Percentiles rank a stretch among this genome's conserved stretches.
phyloP scores from a whole-genome alignment of 1,140 invertebrate species.

The Panulirus ornatus region DNA sequence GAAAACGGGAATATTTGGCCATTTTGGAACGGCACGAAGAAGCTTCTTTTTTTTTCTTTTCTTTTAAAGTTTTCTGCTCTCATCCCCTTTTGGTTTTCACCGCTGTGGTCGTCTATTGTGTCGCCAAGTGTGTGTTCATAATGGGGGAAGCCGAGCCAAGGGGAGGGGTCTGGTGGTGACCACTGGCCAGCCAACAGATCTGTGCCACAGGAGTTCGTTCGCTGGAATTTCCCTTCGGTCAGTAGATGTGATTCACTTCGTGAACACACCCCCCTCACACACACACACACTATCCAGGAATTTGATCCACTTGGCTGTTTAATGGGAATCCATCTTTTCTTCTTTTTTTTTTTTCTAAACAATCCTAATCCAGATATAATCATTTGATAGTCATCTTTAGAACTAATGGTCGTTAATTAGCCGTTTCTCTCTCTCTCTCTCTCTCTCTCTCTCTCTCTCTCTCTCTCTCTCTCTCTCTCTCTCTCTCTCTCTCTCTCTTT shows the following conservation, averaged over 20 bases:
- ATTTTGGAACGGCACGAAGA: too few relatives aligned
- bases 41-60: background rate
- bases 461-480: constrained; percentile 35
- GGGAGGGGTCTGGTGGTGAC: too few relatives aligned
- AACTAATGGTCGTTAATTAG: too few relatives aligned
- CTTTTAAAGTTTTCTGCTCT: background rate
- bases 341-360: background rate
- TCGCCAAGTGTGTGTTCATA: background rate
- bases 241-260: too few relatives aligned
- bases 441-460: constrained; percentile 24
- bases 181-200: background rate
- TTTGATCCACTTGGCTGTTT: background rate
- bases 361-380: background rate
- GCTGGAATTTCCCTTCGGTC: too few relatives aligned
- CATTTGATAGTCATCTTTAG: too few relatives aligned
- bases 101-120: background rate
- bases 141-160: background rate
- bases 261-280: too few relatives aligned
- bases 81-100: background rate
- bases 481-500: constrained; percentile 28
- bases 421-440: too few relatives aligned
- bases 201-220: too few relatives aligned
- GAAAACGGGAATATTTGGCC: too few relatives aligned
- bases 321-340: background rate
- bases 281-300: background rate